A percentile compares a stretch with the other conserved stretches of the same genome.
These are phyloP conservation scores for Pinna nobilis DNA, from an alignment of 1,140 invertebrate genomes.

Conservation along the genomic window DNA sequence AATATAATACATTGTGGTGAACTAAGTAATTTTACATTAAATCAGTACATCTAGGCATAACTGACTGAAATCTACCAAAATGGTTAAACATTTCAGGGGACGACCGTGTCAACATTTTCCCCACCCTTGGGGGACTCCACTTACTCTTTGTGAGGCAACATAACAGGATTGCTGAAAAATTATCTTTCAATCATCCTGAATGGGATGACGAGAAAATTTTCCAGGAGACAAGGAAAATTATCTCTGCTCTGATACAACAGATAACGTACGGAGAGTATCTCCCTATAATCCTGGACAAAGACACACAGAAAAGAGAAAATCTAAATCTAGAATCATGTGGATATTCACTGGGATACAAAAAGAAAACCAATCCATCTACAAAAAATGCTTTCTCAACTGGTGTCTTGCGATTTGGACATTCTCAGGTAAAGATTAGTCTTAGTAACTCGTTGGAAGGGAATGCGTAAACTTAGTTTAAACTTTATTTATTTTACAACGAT, in stretches of 20 bases:
- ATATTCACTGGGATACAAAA: too few relatives aligned
- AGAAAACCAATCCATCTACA: too few relatives aligned
- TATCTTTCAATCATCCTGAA: constrained; percentile 87
- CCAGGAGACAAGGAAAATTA: constrained; percentile 88
- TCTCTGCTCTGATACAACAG: constrained; percentile 96
- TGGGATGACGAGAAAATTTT: constrained; percentile 92
- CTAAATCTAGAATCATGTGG: too few relatives aligned
- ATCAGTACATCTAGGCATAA: not conserved
- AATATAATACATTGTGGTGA: too few relatives aligned
- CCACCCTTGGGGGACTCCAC: constrained; percentile 92
- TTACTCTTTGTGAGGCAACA: constrained; percentile 97
- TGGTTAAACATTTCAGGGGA: constrained; percentile 69
- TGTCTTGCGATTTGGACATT: too few relatives aligned
- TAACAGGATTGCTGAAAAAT: constrained; percentile 87
- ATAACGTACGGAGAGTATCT: constrained; percentile 96
- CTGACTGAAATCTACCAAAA: too few relatives aligned
- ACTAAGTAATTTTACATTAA: not conserved
- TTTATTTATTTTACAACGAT: too few relatives aligned
- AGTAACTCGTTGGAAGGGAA: too few relatives aligned
- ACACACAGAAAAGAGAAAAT: too few relatives aligned
- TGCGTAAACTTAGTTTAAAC: too few relatives aligned
- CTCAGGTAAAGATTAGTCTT: too few relatives aligned
- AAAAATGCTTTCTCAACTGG: too few relatives aligned
- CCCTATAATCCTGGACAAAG: constrained; percentile 84
- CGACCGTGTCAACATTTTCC: constrained; percentile 77